phyloP scores from a whole-genome alignment of 2,113 vertebrate species.

The Jacana jacana region DNA sequence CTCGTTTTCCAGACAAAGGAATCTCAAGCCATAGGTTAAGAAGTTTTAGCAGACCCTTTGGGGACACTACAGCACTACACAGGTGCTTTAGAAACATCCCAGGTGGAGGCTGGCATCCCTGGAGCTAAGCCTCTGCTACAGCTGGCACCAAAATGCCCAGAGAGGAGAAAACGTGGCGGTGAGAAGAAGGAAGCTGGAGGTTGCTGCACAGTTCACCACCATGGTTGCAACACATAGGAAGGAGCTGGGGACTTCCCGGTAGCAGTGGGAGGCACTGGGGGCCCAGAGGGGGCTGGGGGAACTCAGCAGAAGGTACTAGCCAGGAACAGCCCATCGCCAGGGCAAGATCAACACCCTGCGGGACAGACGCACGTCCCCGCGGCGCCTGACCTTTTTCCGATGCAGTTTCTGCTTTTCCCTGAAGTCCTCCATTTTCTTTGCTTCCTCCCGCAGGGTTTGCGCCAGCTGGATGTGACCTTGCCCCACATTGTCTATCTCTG shows the following conservation, averaged over 20 bases:
- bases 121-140: not conserved
- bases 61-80: not conserved
- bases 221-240: not conserved
- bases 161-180: not conserved
- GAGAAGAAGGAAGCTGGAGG: slow-evolving; percentile 27
- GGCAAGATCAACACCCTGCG: accelerated
- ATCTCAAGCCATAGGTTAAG: not conserved
- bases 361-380: accelerated
- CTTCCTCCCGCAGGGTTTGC: slow-evolving; percentile 87
- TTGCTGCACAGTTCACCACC: not conserved
- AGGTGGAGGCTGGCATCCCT: not conserved
- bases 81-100: not conserved
- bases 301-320: accelerated
- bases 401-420: slow-evolving; percentile 89
- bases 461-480: slow-evolving; percentile 89
- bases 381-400: slow-evolving; percentile 81
- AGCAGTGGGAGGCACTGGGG: not conserved
- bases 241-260: not conserved
- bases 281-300: not conserved
- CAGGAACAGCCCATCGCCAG: accelerated
- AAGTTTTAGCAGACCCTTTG: not conserved
- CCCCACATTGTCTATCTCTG: slow-evolving; percentile 85
- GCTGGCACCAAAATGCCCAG: not conserved
- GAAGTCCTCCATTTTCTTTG: slow-evolving; percentile 93
- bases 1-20: not conserved